These are phyloP conservation scores for Hylyphantes graminicola DNA, from an alignment of 1,140 invertebrate genomes.

Conservation along the genomic window DNA sequence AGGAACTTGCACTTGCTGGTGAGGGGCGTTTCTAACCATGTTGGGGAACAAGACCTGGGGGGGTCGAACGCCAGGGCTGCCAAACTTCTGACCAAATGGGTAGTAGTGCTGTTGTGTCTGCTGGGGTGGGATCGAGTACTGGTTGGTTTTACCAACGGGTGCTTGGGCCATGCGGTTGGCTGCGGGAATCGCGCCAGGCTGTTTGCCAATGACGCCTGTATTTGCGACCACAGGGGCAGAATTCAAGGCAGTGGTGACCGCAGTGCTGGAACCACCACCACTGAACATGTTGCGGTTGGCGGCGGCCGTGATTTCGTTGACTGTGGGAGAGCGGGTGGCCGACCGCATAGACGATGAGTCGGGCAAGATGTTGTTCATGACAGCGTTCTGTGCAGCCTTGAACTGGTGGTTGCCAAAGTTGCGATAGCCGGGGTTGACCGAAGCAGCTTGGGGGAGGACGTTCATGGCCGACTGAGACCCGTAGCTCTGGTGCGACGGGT, in stretches of 20 bases:
- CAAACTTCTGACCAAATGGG: slow-evolving; percentile 56
- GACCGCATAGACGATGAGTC: slow-evolving; percentile 31
- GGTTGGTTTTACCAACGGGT: slow-evolving; percentile 26
- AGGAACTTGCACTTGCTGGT: slow-evolving; percentile 46
- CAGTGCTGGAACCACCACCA: slow-evolving; percentile 13
- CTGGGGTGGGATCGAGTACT: slow-evolving; percentile 25
- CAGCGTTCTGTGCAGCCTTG: slow-evolving; percentile 41
- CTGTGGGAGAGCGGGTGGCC: slow-evolving; percentile 47
- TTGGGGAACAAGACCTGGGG: slow-evolving; percentile 46
- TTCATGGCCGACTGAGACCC: slow-evolving; percentile 61
- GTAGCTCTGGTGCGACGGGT: slow-evolving; percentile 60
- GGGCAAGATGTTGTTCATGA: slow-evolving; percentile 52
- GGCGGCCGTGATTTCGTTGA: slow-evolving; percentile 9
- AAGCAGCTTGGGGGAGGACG: slow-evolving; percentile 56
- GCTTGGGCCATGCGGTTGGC: slow-evolving; percentile 19
- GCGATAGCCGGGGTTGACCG: slow-evolving; percentile 52
- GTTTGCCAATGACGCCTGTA: slow-evolving; percentile 28
- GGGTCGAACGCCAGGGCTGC: slow-evolving; percentile 20
- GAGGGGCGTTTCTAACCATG: slow-evolving; percentile 46
- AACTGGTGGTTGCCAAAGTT: slow-evolving; percentile 57
- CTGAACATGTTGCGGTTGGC: slow-evolving; percentile 25
- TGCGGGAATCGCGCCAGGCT: slow-evolving; percentile 11
- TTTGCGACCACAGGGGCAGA: slow-evolving; percentile 36
- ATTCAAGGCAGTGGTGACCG: slow-evolving; percentile 43
- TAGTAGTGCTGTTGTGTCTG: slow-evolving; percentile 55